Percentiles rank a stretch among this genome's conserved stretches.
Evolutionary conservation across 1,140 invertebrate genomes (phyloP).

Genomic region (Paralvinella palmiformis): DNA sequence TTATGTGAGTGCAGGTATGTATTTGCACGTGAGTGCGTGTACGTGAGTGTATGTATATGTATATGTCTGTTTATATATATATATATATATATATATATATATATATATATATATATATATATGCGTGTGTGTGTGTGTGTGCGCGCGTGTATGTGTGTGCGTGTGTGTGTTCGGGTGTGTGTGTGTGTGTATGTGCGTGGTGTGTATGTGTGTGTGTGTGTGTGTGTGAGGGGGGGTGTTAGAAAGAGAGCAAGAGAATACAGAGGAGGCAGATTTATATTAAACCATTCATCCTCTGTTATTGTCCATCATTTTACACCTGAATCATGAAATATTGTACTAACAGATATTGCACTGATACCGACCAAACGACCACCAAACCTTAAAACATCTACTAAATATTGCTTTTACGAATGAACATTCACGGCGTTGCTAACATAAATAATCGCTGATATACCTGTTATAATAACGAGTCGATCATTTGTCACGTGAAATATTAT

Average conservation of each 20-base stretch:
- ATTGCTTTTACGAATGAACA: too few species aligned
- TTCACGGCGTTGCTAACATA: too few species aligned
- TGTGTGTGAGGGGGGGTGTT: neutral
- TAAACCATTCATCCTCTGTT: neutral
- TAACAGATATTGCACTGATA: too few species aligned
- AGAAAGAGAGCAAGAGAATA: neutral
- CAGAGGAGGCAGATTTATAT: neutral
- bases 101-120: neutral
- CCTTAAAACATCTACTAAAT: too few species aligned
- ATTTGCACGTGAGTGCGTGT: slow-evolving; percentile 8
- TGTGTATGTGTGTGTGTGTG: neutral
- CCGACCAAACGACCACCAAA: too few species aligned
- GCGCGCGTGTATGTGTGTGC: neutral
- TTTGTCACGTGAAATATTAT: too few species aligned
- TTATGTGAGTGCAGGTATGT: neutral
- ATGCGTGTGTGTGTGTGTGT: neutral
- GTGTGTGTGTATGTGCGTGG: neutral
- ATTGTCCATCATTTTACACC: neutral
- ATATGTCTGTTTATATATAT: slow-evolving; percentile 12
- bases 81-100: neutral
- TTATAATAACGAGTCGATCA: too few species aligned
- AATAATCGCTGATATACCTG: too few species aligned
- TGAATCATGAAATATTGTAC: neutral
- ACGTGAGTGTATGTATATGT: slow-evolving; percentile 9
- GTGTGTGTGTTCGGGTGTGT: neutral